Base-by-base conservation (phyloP, 2,888 invertebrate species). In the Caenorhabditis imperialis region DNA sequence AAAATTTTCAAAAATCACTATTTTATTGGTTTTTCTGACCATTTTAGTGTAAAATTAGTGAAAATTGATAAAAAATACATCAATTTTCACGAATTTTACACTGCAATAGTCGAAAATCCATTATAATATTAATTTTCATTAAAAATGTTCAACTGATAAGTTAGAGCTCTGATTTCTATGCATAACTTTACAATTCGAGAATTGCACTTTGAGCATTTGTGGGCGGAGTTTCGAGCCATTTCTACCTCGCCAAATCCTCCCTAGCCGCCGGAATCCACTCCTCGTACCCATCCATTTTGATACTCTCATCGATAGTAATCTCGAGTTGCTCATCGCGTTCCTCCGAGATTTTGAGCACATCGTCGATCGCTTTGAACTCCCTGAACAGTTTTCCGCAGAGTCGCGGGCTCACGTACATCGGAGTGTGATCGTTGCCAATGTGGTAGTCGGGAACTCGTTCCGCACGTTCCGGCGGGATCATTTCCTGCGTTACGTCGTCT, bases 351-450 rank as follows among this genome's bases (percentile, higher is more conserved):
- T 75, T 73, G 37, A 85, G 62, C 16, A 82, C 82, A 57, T 84
- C 81, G 16, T 84, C 79, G 12, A 84, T 78, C 14, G 62, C 71
- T 33, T 81, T 82, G 61, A 75, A 77, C 33, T 73, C 82, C 70
- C 88, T 85, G 77, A 81, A 88, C 20, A 89, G 77, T 42, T 85
- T 75, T 23, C 89, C 80, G 23, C 75, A 72, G 6, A 81, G 48
- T 12, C 78, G 45, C 1, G 75, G 75, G 25, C 77, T 75, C 4
- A 74, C 70, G 37, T 81, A 81, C 44, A 77, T 60, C 20, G 80
- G 80, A 10, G 54, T 61, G 22, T 75, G 62, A 35, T 74, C 78
- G 30, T 77, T 75, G 38, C 70, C 73, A 50, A 71, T 67, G 33
- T 78, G 77, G 40, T 69, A 81, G 37, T 81, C 80, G 3, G 80